Percentiles rank a stretch among this genome's conserved stretches.
phyloP scores from a whole-genome alignment of 2,113 vertebrate species.

The Oryzias woworae region DNA sequence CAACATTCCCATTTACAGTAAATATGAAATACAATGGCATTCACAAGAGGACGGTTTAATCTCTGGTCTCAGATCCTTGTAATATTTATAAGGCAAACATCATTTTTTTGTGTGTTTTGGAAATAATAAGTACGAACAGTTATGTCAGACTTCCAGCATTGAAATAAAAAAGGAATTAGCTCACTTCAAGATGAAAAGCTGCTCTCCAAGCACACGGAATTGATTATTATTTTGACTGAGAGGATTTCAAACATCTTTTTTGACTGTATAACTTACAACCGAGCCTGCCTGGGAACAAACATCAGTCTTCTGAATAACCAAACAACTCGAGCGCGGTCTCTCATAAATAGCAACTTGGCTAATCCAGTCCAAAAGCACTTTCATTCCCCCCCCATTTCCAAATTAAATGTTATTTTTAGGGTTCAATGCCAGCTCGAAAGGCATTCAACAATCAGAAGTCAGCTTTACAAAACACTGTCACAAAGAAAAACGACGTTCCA shows the following conservation, averaged over 20 bases:
- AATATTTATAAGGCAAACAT: constrained; percentile 3
- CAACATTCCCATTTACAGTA: constrained; percentile 27
- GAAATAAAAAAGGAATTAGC: not conserved
- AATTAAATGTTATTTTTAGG: constrained; percentile 65
- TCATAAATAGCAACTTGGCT: constrained; percentile 32
- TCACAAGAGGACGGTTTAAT: constrained; percentile 15
- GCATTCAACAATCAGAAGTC: constrained; percentile 52
- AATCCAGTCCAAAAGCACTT: constrained; percentile 33
- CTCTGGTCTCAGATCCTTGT: constrained; percentile 24
- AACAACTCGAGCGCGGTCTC: constrained; percentile 38
- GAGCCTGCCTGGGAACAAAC: constrained; percentile 13
- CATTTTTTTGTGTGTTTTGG: constrained; percentile 38
- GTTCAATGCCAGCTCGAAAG: constrained; percentile 48
- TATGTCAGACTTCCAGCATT: not conserved
- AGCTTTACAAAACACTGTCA: constrained; percentile 68
- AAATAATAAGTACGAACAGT: constrained; percentile 46
- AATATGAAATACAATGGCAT: constrained; percentile 41
- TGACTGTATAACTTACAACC: constrained; percentile 2
- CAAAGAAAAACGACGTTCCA: constrained; percentile 59
- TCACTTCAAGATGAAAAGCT: not conserved
- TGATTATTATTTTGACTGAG: constrained; percentile 10
- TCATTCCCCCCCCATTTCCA: constrained; percentile 38
- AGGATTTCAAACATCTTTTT: constrained; percentile 29
- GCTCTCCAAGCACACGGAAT: constrained; percentile 5
- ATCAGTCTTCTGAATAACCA: constrained; percentile 19